Base-by-base conservation (phyloP, 2,888 invertebrate species). In the Lissonota sp. region DNA sequence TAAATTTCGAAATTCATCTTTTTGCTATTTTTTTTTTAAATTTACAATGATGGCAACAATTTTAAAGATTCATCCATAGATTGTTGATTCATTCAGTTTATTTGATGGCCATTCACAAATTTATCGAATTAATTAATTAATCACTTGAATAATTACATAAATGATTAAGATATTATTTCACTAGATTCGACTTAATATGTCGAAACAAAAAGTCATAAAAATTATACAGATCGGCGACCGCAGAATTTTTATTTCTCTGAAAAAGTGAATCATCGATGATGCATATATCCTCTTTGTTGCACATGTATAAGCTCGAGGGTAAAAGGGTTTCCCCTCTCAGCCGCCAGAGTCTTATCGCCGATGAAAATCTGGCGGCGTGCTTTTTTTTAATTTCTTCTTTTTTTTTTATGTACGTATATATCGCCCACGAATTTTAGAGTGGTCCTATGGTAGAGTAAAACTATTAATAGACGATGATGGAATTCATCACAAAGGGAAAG, bases 391-490 rank as follows among this genome's bases (percentile, higher is more conserved):
- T 37, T 60, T n/a, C 26, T 46, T 58, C 39, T 37, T 8, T 37
- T 37, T 5, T 64, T 49, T 0, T 8, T 64, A 8, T 39, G 46
- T 58, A 46, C 14, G 55, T 0, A 70, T 84, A 84, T 73, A 42
- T 69, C 69, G 83, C 81, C 82, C 79, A 60, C 71, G 76, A 71
- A 79, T 69, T 53, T 44, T 58, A 64, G 79, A 70, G 16, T 63
- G 60, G 71, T 74, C 67, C 62, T 69, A 53, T 83, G 80, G 80
- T 76, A 76, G 72, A 70, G 57, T 53, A 62, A n/a, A n/a, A 75
- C 85, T 88, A 88, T 88, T 89, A 89, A 88, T 89, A 87, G 87
- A 84, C 79, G 37, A 62, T 76, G 83, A 83, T 84, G 84, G 86
- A 86, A 85, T 88, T 84, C 85, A 84, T 84, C 83, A 88, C 89